Evolutionary conservation across 2,888 invertebrate genomes (phyloP).

Genomic region (Spodoptera picta): DNA sequence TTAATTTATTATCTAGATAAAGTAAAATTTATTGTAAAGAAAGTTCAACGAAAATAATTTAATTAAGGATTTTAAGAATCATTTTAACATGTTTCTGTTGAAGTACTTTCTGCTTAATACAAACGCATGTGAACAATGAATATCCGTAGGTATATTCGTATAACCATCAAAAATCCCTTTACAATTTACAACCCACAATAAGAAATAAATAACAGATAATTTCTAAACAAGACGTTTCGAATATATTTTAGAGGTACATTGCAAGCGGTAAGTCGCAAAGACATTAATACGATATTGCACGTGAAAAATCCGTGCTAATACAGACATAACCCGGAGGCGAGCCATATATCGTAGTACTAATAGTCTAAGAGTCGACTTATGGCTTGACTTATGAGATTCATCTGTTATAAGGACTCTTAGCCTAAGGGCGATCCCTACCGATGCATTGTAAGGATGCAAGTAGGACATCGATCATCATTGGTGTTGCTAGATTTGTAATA

Average conservation of each 20-base stretch:
- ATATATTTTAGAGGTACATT: slow-evolving; percentile 6
- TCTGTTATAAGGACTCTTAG: slow-evolving; percentile 52
- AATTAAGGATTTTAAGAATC: no score
- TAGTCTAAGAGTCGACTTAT: slow-evolving; percentile 51
- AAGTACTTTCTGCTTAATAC: no score
- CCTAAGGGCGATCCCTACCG: slow-evolving; percentile 27
- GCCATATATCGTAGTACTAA: slow-evolving; percentile 48
- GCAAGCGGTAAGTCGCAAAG: slow-evolving; percentile 17
- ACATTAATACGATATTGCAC: slow-evolving; percentile 42
- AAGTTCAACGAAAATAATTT: background rate
- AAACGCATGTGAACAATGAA: no score
- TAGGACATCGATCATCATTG: slow-evolving; percentile 41
- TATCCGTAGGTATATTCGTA: no score
- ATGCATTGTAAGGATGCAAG: slow-evolving; percentile 14
- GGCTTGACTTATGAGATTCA: slow-evolving; percentile 51
- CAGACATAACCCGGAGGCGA: slow-evolving; percentile 46
- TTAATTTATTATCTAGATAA: no score
- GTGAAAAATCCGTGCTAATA: slow-evolving; percentile 45
- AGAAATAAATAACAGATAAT: slow-evolving; percentile 23
- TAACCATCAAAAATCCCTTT: no score
- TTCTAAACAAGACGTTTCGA: slow-evolving; percentile 30
- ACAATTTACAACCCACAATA: background rate
- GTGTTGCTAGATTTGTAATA: slow-evolving; percentile 13
- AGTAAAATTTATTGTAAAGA: background rate
- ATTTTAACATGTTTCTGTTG: no score